Evolutionary conservation across 2,888 invertebrate genomes (phyloP).

Genomic region (Bellardia bayeri): DNA sequence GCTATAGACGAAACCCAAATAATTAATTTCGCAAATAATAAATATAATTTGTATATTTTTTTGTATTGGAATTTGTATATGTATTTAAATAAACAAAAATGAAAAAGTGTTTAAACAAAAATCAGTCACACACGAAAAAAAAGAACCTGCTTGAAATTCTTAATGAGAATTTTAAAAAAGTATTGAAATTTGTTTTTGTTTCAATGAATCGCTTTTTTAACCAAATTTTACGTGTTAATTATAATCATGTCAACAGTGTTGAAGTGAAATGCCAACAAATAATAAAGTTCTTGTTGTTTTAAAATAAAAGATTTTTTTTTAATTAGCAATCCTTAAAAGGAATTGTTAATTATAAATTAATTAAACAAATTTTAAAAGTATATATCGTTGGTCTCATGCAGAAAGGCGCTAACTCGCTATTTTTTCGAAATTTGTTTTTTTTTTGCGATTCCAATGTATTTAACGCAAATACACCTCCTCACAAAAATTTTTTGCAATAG

Average conservation of each 20-base stretch:
- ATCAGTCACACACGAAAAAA: conserved; percentile 9
- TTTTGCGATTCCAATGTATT: too few species aligned
- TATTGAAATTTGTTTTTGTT: not conserved
- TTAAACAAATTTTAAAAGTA: too few species aligned
- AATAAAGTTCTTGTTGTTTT: too few species aligned
- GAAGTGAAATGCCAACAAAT: not conserved
- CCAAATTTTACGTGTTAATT: not conserved
- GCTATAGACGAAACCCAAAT: conserved; percentile 39
- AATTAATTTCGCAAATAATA: conserved; percentile 63
- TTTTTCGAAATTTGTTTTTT: too few species aligned
- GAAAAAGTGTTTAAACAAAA: conserved; percentile 36
- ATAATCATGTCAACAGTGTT: not conserved
- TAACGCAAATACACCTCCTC: too few species aligned
- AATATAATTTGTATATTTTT: not conserved
- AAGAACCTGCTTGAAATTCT: conserved; percentile 61
- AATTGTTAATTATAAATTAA: too few species aligned
- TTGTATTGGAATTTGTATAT: not conserved
- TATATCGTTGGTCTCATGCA: too few species aligned
- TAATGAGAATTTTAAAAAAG: conserved; percentile 23
- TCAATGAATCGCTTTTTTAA: not conserved
- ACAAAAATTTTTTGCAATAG: too few species aligned
- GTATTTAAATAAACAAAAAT: conserved; percentile 37
- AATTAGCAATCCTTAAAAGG: too few species aligned
- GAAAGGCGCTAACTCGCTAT: too few species aligned
- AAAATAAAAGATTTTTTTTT: too few species aligned